Evolutionary conservation across 2,113 vertebrate species (phyloP), one percentile per base, ranked within the genome.

Genomic region (Myotis davidii): DNA sequence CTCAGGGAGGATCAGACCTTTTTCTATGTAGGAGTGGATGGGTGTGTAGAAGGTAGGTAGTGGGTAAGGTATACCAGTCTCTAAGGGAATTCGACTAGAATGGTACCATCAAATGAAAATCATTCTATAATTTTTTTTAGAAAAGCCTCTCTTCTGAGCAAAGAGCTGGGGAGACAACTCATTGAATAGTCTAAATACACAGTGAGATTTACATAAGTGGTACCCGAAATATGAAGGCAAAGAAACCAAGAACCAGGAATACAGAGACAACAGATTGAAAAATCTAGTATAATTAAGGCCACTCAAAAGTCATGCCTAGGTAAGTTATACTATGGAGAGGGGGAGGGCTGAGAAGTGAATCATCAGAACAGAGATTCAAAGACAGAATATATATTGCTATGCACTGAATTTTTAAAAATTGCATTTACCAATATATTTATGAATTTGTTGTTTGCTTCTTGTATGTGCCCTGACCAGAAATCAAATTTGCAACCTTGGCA

Each of bases 301-400:
- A 29, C 6, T 54, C 25, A 52, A 89, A 54, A 94, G 45, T 54
- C 25, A 92, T 42, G n/a, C 12, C 54, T 54, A 8, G 5, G 25
- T 50, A 74, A 52, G 27, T 91, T 76, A 81, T 34, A 54, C 50
- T n/a, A 1, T n/a, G 48, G 56, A 76, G 37, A 23, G 3, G 10
- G 20, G 20, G 6, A 42, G 4, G 11, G 9, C 29, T n/a, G 52
- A 73, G 29, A 91, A 59, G 14, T 56, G 52, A 72, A 91, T 59
- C 65, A 27, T 72, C n/a, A 95, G n/a, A 95, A 82, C 3, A 88
- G 50, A 85, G 52, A 85, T 73, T 74, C 12, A 91, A 92, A 29
- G 17, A 76, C 25, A 87, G 12, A 64, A 29, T 52, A 42, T 83
- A 42, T 77, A 88, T 3, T 93, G 27, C 56, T 85, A 76, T 73